Conservation (phyloP, 2,113 vertebrate species). For the Tenrec ecaudatus region DNA sequence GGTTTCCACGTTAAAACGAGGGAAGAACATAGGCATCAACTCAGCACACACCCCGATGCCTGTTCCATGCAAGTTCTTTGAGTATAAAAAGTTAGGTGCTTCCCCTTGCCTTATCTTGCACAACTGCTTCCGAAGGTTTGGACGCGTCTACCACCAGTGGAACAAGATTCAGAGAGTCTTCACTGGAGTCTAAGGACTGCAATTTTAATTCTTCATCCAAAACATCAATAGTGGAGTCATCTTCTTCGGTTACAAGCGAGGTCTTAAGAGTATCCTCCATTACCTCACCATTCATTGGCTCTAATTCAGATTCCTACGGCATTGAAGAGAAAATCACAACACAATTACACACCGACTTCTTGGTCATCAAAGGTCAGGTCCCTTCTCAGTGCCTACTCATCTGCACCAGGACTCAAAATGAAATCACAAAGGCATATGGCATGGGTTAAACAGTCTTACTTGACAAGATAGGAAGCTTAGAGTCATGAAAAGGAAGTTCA, state of each 20-base stretch:
- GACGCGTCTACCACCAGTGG: slow-evolving; percentile 80
- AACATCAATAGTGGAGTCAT: slow-evolving; percentile 79
- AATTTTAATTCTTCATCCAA: slow-evolving; percentile 82
- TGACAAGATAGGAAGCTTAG: background rate
- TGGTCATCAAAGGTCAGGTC: background rate
- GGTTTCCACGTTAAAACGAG: background rate
- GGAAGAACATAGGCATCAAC: background rate
- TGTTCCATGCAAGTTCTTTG: background rate
- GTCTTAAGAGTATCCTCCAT: slow-evolving; percentile 81
- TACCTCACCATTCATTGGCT: slow-evolving; percentile 88
- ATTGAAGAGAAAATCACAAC: background rate
- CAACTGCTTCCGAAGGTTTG: slow-evolving; percentile 81
- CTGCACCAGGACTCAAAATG: background rate
- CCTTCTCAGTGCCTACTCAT: background rate
- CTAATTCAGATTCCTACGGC: slow-evolving; percentile 81
- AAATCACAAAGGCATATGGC: background rate
- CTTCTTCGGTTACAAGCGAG: slow-evolving; percentile 76
- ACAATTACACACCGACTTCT: slow-evolving; percentile 1
- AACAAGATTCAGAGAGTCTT: slow-evolving; percentile 73
- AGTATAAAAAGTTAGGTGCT: slow-evolving; percentile 1
- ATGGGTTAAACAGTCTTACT: background rate
- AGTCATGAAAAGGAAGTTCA: background rate
- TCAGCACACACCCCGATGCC: background rate
- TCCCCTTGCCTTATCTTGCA: slow-evolving; percentile 84
- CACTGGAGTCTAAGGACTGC: slow-evolving; percentile 80